Percentiles rank a stretch among this genome's conserved stretches.
phyloP scores from a whole-genome alignment of 1,140 invertebrate species.

The Drosophila melanica region DNA sequence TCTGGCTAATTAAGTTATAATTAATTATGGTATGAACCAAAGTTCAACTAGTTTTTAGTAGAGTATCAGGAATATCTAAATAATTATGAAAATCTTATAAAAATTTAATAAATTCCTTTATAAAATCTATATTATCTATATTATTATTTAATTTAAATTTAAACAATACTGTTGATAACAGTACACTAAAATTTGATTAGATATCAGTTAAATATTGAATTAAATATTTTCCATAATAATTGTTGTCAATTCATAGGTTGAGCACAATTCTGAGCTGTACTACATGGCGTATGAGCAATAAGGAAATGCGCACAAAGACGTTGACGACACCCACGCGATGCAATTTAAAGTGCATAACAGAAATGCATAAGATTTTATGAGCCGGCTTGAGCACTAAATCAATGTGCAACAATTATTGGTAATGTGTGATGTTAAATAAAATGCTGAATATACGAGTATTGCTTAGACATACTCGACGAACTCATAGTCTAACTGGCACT shows the following conservation, averaged over 20 bases:
- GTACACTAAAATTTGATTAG: too few species aligned
- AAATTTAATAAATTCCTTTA: background rate
- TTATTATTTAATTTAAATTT: too few species aligned
- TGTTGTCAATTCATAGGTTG: constrained; percentile 6
- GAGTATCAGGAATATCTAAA: background rate
- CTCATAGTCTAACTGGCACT: constrained; percentile 7
- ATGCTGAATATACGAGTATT: constrained; percentile 55
- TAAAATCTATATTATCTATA: too few species aligned
- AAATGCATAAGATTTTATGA: constrained; percentile 59
- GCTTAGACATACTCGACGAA: background rate
- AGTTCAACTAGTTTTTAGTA: constrained; percentile 3
- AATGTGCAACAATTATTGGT: constrained; percentile 65
- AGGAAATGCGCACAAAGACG: constrained; percentile 62
- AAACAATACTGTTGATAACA: too few species aligned
- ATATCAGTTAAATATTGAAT: too few species aligned
- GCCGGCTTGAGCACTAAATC: constrained; percentile 54
- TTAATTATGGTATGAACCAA: constrained; percentile 17
- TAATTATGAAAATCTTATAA: background rate
- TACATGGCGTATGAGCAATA: constrained; percentile 73
- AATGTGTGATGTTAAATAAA: constrained; percentile 63
- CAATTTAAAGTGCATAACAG: constrained; percentile 46
- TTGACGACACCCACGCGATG: constrained; percentile 46
- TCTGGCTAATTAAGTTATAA: constrained; percentile 29
- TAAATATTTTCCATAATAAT: background rate
- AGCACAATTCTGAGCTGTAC: constrained; percentile 5